A percentile compares a stretch with the other conserved stretches of the same genome.
These are phyloP conservation scores for Lates japonicus DNA, from an alignment of 2,797 vertebrate species.

Conservation along the genomic window DNA sequence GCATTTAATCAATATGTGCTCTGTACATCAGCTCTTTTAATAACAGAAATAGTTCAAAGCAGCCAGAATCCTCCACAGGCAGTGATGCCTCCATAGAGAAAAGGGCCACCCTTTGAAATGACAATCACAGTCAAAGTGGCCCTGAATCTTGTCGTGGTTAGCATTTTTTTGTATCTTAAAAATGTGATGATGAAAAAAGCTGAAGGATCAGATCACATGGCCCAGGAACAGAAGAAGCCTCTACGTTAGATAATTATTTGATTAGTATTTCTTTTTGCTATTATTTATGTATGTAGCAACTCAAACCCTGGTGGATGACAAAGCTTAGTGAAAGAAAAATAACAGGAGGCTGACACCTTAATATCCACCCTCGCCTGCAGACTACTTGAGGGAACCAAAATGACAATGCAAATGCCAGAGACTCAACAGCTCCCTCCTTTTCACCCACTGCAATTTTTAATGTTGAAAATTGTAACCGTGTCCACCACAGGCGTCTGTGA, in stretches of 20 bases:
- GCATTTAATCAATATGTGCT: too few species aligned
- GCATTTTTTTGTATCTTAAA: constrained; percentile 20
- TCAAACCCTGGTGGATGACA: constrained; percentile 9
- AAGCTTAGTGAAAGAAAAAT: constrained; percentile 12
- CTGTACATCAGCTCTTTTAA: constrained; percentile 34
- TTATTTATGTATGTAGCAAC: background rate
- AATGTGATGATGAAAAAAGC: background rate
- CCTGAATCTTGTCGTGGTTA: constrained; percentile 33
- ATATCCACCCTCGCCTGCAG: constrained; percentile 9
- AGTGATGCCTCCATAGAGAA: constrained; percentile 1
- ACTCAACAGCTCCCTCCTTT: constrained; percentile 18
- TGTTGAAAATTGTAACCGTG: constrained; percentile 84
- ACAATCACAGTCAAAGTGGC: constrained; percentile 78
- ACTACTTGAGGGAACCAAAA: too few species aligned
- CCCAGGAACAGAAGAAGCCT: constrained; percentile 11
- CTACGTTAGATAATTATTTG: background rate
- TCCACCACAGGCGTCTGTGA: constrained; percentile 47
- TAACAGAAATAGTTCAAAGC: constrained; percentile 23
- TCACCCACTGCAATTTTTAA: constrained; percentile 62
- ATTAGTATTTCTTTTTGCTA: constrained; percentile 30
- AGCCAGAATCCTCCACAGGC: constrained; percentile 34
- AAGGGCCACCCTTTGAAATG: constrained; percentile 49
- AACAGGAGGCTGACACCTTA: constrained; percentile 11
- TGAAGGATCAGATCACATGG: too few species aligned
- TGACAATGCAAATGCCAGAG: constrained; percentile 38